A percentile compares a stretch with the other conserved stretches of the same genome.
Conservation (phyloP, 2,888 invertebrate species). For the Leptinotarsa haldemani region DNA sequence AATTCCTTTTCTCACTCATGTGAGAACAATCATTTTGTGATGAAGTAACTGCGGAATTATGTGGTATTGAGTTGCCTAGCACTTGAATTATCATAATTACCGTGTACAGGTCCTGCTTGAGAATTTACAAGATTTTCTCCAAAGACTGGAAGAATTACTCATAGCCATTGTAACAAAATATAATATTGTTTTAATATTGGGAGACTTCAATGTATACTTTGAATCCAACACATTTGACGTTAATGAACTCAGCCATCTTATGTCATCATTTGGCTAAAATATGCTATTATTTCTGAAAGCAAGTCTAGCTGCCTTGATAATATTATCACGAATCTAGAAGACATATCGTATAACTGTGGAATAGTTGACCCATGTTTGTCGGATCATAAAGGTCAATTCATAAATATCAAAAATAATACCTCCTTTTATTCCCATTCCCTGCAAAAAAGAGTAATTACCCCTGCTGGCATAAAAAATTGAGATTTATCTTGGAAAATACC, state of each 20-base stretch:
- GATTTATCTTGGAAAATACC: slow-evolving; percentile 17
- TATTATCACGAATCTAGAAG: slow-evolving; percentile 17
- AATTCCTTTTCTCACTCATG: no score
- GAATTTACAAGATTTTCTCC: no score
- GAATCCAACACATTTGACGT: no score
- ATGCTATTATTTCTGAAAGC: slow-evolving; percentile 10
- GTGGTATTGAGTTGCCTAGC: slow-evolving; percentile 13
- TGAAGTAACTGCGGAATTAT: slow-evolving; percentile 21
- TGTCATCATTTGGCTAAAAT: slow-evolving; percentile 22
- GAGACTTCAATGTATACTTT: no score
- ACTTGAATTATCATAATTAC: background rate
- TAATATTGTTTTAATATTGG: no score
- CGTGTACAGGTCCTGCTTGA: no score
- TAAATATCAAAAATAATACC: slow-evolving; percentile 19
- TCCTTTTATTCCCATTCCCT: slow-evolving; percentile 3
- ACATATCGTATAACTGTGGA: slow-evolving; percentile 18
- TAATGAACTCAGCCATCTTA: slow-evolving; percentile 1
- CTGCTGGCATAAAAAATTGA: slow-evolving; percentile 10
- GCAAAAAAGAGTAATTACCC: slow-evolving; percentile 16
- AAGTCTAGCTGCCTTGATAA: slow-evolving; percentile 22
- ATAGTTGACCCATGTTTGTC: slow-evolving; percentile 22
- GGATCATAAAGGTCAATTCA: slow-evolving; percentile 21
- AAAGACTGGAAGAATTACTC: no score
- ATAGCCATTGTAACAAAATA: no score
- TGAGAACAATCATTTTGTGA: slow-evolving; percentile 22